phyloP scores from a whole-genome alignment of 2,797 vertebrate species.

The Pachyuromys duprasi region DNA sequence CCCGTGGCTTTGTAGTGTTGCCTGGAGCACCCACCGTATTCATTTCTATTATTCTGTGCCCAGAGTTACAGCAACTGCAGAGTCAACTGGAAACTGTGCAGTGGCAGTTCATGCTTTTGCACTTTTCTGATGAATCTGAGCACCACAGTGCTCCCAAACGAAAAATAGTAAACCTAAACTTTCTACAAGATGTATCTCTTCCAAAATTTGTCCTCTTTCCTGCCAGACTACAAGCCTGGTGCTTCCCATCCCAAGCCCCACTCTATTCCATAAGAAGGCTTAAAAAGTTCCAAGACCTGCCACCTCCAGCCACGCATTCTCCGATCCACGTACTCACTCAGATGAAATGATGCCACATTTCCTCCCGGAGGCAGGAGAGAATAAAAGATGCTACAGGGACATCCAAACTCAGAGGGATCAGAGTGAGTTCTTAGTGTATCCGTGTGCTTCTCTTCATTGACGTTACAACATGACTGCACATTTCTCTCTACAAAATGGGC shows the following conservation, averaged over 20 bases:
- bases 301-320: not conserved
- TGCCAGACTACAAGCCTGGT: not conserved
- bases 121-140: slow-evolving; percentile 19
- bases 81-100: slow-evolving; percentile 25
- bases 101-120: not conserved
- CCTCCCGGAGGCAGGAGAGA: not conserved
- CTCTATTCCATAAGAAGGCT: not conserved
- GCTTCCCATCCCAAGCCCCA: not conserved
- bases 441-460: not conserved
- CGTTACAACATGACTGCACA: not conserved
- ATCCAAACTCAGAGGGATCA: not conserved
- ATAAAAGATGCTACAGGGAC: not conserved
- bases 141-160: slow-evolving; percentile 48
- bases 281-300: not conserved
- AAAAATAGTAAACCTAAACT: slow-evolving; percentile 39
- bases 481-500: not conserved
- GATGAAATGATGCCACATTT: not conserved
- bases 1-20: not conserved
- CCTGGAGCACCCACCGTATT: not conserved
- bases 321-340: not conserved
- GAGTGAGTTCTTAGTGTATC: not conserved
- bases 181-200: slow-evolving; percentile 10
- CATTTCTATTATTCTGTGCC: slow-evolving; percentile 22
- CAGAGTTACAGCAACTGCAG: slow-evolving; percentile 34
- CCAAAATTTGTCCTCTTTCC: not conserved